These are phyloP conservation scores for Periparus ater DNA, from an alignment of 2,797 vertebrate species.

Conservation along the genomic window DNA sequence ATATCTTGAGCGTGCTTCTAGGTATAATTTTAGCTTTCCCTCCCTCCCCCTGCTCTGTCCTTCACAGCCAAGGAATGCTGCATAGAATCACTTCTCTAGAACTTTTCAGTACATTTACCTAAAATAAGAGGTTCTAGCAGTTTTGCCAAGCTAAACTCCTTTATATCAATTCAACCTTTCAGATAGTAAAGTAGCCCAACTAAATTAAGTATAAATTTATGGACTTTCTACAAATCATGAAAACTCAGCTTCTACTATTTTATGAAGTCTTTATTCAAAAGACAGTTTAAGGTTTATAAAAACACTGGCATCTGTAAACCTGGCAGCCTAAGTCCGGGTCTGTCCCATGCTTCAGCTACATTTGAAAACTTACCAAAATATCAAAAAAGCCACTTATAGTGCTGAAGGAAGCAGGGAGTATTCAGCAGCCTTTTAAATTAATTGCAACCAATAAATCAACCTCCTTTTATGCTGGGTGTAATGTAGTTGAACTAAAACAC, in stretches of 20 bases:
- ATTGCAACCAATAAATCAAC: slow-evolving; percentile 6
- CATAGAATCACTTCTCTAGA: not conserved
- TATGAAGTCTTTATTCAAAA: not conserved
- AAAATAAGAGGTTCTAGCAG: not conserved
- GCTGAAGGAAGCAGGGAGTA: not conserved
- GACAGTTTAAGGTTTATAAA: not conserved
- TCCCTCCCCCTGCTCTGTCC: not conserved
- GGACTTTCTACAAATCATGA: not conserved
- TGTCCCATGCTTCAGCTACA: not conserved
- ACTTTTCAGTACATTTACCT: not conserved
- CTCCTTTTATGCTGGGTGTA: not conserved
- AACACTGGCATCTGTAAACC: not conserved
- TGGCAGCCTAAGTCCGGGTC: not conserved
- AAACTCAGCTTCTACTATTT: not conserved
- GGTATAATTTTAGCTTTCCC: not conserved
- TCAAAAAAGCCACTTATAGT: not conserved
- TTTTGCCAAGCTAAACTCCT: not conserved
- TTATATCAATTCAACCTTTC: not conserved
- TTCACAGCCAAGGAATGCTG: not conserved
- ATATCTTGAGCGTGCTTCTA: not conserved
- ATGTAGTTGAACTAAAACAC: not conserved
- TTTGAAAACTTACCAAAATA: not conserved
- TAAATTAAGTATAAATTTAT: not conserved
- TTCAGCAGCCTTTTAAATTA: not conserved
- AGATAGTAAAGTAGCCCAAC: not conserved